Evolutionary conservation across 2,797 vertebrate genomes (phyloP), one percentile per base, ranked within the genome.

Genomic region (Chaetophractus vellerosus): DNA sequence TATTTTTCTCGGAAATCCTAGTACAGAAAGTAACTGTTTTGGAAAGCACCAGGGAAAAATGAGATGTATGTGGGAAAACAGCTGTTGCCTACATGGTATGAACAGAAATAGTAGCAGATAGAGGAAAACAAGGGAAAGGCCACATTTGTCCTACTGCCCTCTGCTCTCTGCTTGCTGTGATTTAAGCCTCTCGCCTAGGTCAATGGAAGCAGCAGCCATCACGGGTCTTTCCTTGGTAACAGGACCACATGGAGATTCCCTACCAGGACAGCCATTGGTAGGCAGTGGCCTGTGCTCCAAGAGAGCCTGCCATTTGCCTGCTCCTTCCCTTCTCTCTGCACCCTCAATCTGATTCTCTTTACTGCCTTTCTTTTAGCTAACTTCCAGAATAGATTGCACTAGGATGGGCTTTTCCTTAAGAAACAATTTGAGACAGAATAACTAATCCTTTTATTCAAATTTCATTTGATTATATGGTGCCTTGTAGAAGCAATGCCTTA

Each of bases 361-460:
- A 45, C 5, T 9, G 24, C 36, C 45, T 63, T 88, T 74, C 24
- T 66, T 69, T 82, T 59, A 33, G 24, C 31, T 52, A 15, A 59
- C 16, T 78, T 79, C 41, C 19, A 45, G 45, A 15, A 36, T 2
- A 76, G 18, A 55, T 61, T 55, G 28, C 3, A 21, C 28, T 26
- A 26, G 31, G 10, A n/a, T 10, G 7, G 24, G 90, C 45, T 45
- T 69, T 69, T 79, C 31, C 23, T 36, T n/a, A 63, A 41, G 61
- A 63, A 66, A 83, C 18, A 1, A 61, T 66, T 26, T 38, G 24
- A 52, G n/a, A 50, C 33, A 6, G 31, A 75, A 52, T 72, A 52
- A 69, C n/a, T 74, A 26, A 15, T 11, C 52, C 21, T 84, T 88
- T 52, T 48, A 93, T 84, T 80, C n/a, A 91, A 33, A 86, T 86